phyloP scores from a whole-genome alignment of 2,797 vertebrate genomes.

The Ptychobarbus kaznakovi region DNA sequence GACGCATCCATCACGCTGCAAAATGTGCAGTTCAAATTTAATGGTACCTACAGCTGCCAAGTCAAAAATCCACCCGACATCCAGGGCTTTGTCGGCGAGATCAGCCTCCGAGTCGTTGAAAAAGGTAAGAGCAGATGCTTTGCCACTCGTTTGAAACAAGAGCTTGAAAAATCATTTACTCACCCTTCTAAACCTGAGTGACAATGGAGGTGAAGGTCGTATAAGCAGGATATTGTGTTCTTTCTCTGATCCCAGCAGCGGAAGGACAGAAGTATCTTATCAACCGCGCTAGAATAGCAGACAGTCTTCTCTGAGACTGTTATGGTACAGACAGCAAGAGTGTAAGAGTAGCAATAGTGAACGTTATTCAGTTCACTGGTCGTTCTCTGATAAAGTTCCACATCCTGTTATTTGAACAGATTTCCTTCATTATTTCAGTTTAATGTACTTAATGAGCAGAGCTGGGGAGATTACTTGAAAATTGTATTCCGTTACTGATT shows the following conservation, averaged over 20 bases:
- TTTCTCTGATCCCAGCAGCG: conserved; percentile 4
- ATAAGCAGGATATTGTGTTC: background rate
- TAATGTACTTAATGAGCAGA: background rate
- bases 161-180: conserved; percentile 7
- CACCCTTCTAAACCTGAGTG: background rate
- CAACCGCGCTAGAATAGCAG: background rate
- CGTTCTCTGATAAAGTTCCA: background rate
- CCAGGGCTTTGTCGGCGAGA: conserved; percentile 81
- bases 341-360: background rate
- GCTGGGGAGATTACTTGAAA: too few species aligned
- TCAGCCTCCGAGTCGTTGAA: conserved; percentile 80
- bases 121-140: conserved; percentile 69
- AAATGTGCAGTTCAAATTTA: conserved; percentile 83
- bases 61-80: conserved; percentile 89
- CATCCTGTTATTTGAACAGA: background rate
- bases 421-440: background rate
- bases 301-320: background rate
- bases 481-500: too few species aligned
- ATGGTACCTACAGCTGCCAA: conserved; percentile 90
- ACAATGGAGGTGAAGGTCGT: conserved; percentile 12
- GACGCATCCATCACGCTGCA: conserved; percentile 88
- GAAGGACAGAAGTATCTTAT: conserved; percentile 25
- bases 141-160: background rate
- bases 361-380: background rate
- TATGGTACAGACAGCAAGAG: background rate